Evolutionary conservation across 2,113 vertebrate species (phyloP).

Genomic region (Forbesichthys agassizii): DNA sequence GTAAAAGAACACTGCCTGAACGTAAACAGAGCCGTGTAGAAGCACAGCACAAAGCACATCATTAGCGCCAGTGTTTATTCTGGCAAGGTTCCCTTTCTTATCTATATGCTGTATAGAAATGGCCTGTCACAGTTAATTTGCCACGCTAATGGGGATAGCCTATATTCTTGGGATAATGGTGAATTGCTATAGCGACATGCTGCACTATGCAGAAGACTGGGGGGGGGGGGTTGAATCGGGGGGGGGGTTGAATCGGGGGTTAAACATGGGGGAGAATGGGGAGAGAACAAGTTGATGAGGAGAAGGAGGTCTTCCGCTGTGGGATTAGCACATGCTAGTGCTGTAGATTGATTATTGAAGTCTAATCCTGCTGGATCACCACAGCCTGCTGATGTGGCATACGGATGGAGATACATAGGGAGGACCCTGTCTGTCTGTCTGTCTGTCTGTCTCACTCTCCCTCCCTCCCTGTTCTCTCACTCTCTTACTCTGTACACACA

Average conservation of each 20-base stretch:
- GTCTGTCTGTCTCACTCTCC: conserved; percentile 19
- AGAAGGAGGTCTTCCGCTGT: conserved; percentile 59
- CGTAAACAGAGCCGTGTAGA: background rate
- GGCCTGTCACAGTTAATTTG: conserved; percentile 27
- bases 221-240: no score
- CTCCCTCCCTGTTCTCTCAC: background rate
- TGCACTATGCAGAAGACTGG: no score
- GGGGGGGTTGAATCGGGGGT: background rate
- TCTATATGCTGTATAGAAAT: conserved; percentile 16
- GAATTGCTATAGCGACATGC: background rate
- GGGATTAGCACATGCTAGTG: conserved; percentile 67
- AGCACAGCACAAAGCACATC: background rate
- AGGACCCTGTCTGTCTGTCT: conserved; percentile 1
- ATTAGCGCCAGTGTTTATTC: background rate
- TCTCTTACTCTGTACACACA: conserved; percentile 15
- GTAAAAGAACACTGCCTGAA: no score
- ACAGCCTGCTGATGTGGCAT: conserved; percentile 61
- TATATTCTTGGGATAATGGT: conserved; percentile 27
- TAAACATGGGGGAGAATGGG: conserved; percentile 58
- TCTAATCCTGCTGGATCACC: conserved; percentile 73
- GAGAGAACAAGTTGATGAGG: conserved; percentile 56
- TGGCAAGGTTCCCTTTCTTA: background rate
- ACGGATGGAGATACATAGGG: no score
- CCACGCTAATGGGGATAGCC: conserved; percentile 32
- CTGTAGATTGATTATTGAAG: conserved; percentile 71